These are phyloP conservation scores for Hemibagrus wyckioides DNA, from an alignment of 2,113 vertebrate genomes.

Conservation along the genomic window DNA sequence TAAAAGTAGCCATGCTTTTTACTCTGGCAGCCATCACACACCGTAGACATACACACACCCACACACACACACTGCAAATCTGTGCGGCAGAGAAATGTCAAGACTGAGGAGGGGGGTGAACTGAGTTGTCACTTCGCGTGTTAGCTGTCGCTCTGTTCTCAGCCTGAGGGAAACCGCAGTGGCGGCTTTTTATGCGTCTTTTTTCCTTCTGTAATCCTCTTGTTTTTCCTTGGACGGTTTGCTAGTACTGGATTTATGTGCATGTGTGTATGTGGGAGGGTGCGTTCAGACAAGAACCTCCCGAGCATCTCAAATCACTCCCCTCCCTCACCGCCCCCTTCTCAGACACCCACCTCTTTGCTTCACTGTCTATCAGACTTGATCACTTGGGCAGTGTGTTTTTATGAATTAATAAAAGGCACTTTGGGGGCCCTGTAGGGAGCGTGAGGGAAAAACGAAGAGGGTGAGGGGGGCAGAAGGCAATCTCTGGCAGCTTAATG, in stretches of 20 bases:
- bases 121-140: slow-evolving; percentile 43
- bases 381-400: slow-evolving; percentile 80
- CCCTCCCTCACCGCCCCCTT: not conserved
- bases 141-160: slow-evolving; percentile 55
- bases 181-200: slow-evolving; percentile 76
- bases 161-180: slow-evolving; percentile 64
- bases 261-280: slow-evolving; percentile 58
- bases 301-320: slow-evolving; percentile 43
- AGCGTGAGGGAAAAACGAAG: slow-evolving; percentile 35
- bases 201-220: slow-evolving; percentile 34
- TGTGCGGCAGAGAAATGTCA: slow-evolving; percentile 64
- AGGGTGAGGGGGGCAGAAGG: slow-evolving; percentile 61
- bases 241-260: slow-evolving; percentile 41
- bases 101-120: slow-evolving; percentile 24
- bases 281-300: slow-evolving; percentile 52
- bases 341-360: slow-evolving; percentile 62
- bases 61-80: slow-evolving; percentile 62
- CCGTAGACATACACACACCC: slow-evolving; percentile 29
- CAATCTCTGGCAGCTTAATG: slow-evolving; percentile 79
- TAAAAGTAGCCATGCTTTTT: slow-evolving; percentile 47
- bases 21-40: slow-evolving; percentile 25
- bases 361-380: slow-evolving; percentile 80
- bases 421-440: slow-evolving; percentile 75
- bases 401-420: slow-evolving; percentile 91
- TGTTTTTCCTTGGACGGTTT: slow-evolving; percentile 49